Percentiles rank a stretch among this genome's conserved stretches.
Conservation (phyloP, 2,113 vertebrate genomes). For the Fukomys damarensis region DNA sequence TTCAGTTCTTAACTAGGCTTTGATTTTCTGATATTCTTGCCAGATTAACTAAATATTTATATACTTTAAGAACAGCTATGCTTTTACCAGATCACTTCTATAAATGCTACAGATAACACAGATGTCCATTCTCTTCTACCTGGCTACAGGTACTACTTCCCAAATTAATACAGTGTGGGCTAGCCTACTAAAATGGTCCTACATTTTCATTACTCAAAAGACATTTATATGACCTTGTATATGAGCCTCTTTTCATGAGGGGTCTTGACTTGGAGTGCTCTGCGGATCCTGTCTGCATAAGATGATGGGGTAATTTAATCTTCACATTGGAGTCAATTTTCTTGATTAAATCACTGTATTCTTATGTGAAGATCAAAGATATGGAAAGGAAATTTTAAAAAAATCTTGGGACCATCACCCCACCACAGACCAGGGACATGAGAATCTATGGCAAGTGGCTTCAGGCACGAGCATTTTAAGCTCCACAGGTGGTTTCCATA, state of each 20-base stretch:
- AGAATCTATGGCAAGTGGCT: not conserved
- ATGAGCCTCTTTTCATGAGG: not conserved
- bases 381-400: not conserved
- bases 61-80: not conserved
- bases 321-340: not conserved
- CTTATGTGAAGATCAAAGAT: slow-evolving; percentile 13
- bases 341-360: not conserved
- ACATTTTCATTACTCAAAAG: not conserved
- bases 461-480: not conserved
- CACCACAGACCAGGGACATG: not conserved
- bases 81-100: slow-evolving; percentile 21
- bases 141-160: not conserved
- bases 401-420: not conserved
- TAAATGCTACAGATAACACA: not conserved
- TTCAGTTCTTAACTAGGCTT: not conserved
- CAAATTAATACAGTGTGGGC: not conserved
- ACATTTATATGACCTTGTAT: not conserved
- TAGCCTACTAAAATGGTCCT: not conserved
- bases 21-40: slow-evolving; percentile 18
- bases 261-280: not conserved
- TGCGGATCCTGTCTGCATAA: not conserved
- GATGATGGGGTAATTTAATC: not conserved
- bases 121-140: slow-evolving; percentile 4
- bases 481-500: not conserved
- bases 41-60: not conserved